These are phyloP conservation scores for Euphonia xanthogaster DNA, from an alignment of 2,797 vertebrate genomes.

Conservation along the genomic window DNA sequence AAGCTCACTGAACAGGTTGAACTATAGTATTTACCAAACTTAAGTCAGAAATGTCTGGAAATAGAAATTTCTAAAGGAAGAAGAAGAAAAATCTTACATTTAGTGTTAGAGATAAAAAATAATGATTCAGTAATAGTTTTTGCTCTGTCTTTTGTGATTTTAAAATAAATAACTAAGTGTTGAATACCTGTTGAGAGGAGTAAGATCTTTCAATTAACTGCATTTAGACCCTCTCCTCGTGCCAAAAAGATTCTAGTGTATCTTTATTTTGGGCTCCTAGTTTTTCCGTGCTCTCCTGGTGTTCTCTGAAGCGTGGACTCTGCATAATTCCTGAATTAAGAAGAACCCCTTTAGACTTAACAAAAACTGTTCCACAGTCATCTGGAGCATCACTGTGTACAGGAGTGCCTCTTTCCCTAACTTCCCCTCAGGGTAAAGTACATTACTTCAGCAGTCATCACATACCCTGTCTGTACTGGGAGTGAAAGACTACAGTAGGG, in stretches of 20 bases:
- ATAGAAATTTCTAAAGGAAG: neutral
- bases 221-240: neutral
- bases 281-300: neutral
- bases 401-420: conserved; percentile 16
- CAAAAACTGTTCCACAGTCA: neutral
- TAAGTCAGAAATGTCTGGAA: neutral
- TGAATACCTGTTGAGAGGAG: neutral
- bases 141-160: neutral
- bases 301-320: conserved; percentile 5
- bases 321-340: conserved; percentile 23
- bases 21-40: neutral
- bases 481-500: conserved; percentile 15
- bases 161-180: neutral
- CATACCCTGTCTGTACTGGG: neutral
- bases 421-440: conserved; percentile 33
- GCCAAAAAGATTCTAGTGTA: neutral
- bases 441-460: neutral
- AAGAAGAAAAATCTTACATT: neutral
- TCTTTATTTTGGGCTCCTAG: conserved; percentile 40
- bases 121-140: neutral
- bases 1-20: neutral
- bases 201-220: neutral
- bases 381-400: conserved; percentile 24
- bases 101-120: neutral
- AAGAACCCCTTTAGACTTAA: conserved; percentile 30